Conservation (phyloP, 2,888 invertebrate genomes). For the Yponomeuta cagnagella region DNA sequence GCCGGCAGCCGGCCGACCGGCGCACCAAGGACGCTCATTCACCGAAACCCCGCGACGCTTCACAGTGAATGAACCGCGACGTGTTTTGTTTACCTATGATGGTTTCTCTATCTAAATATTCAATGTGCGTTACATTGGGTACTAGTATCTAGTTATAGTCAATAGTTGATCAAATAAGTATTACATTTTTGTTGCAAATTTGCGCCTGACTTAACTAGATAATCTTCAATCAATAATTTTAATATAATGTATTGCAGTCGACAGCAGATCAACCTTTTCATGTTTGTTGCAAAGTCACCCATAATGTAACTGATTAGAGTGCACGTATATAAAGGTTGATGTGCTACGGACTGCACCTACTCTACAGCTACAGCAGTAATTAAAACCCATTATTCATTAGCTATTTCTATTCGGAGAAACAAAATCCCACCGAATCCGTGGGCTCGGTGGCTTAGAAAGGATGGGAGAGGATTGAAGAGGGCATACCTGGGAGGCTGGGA, state of each 20-base stretch:
- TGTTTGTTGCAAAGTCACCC: too few species aligned
- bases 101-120: constrained; percentile 28
- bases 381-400: too few species aligned
- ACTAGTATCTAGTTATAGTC: not conserved
- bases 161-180: not conserved
- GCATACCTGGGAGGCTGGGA: too few species aligned
- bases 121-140: constrained; percentile 20
- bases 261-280: not conserved
- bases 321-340: too few species aligned
- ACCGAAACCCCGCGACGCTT: constrained; percentile 30
- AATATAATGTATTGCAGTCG: not conserved
- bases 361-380: too few species aligned
- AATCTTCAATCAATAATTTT: not conserved
- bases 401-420: too few species aligned
- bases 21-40: constrained; percentile 44
- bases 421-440: too few species aligned
- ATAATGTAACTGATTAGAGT: too few species aligned
- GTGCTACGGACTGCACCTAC: too few species aligned
- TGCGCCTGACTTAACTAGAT: not conserved
- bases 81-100: constrained; percentile 37
- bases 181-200: not conserved
- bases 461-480: too few species aligned
- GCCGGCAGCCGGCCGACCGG: not conserved
- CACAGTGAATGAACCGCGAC: constrained; percentile 54
- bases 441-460: too few species aligned